Evolutionary conservation across 2,113 vertebrate species (phyloP), one percentile per base, ranked within the genome.

Genomic region (Notarius quadriscutis): DNA sequence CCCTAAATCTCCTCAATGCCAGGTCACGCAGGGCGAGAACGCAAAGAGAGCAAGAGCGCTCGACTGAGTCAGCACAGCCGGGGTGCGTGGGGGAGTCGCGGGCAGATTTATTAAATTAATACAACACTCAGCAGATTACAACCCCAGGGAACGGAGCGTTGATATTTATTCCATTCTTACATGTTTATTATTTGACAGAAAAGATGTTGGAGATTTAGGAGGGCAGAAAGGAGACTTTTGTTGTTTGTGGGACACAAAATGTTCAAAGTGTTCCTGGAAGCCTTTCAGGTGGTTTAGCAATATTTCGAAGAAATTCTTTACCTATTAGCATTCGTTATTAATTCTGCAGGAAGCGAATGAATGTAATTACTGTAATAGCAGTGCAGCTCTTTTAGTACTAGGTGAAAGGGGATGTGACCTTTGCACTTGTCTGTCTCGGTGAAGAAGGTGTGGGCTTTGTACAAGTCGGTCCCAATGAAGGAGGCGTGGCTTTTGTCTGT

Each of bases 21-120:
- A 58, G 88, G 89, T 92, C 86, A 81, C 55, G 14, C 53, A 79
- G 87, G 90, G 87, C 84, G 75, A 88, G 81, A 85, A 55, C 60
- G 34, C 14, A n/a, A 15, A 51, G 62, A 65, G n/a, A 65, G 62
- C 25, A 22, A 84, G 55, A 50, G 30, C 58, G 84, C 72, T 48
- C 12, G 22, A 85, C 86, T 78, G 80, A 88, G 67, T 87, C 86
- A 50, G 78, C 83, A 86, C 67, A 55, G 41, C 55, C 58, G 18
- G 4, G 7, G 85, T 34, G 78, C 9, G 14, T 7, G 30, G 27
- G 51, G 51, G 62, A 71, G 75, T 30, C 84, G 67, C 48, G 55
- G 84, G 77, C 69, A 87, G 84, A 86, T 80, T 79, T 83, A 87
- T 88, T 82, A 87, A 90, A 89, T 89, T 84, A 90, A 92, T 91